Percentiles rank a stretch among this genome's conserved stretches.
Evolutionary conservation across 2,113 vertebrate genomes (phyloP).

Genomic region (Vulpes ferrilata): DNA sequence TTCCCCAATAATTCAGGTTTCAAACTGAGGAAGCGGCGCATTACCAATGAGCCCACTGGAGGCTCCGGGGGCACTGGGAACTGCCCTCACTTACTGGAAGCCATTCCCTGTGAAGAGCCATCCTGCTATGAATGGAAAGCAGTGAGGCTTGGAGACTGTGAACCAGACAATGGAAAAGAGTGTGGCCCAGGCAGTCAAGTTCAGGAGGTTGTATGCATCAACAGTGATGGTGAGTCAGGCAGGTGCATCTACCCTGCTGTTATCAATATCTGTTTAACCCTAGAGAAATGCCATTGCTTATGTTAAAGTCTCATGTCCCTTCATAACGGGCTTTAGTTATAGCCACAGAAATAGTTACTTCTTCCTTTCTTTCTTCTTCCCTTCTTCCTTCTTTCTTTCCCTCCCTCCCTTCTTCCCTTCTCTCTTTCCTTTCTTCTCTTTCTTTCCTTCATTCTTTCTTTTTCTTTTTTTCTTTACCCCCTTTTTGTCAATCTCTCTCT

Average conservation of each 20-base stretch:
- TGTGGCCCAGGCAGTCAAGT: conserved; percentile 94
- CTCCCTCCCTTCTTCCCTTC: neutral
- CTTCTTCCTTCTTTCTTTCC: neutral
- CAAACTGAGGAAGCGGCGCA: conserved; percentile 93
- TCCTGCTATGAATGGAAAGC: conserved; percentile 94
- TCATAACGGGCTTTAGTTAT: neutral
- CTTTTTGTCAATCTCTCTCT: rapidly evolving
- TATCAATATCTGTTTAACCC: neutral
- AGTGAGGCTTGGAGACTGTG: conserved; percentile 90
- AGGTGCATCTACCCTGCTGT: neutral
- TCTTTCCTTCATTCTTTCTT: neutral
- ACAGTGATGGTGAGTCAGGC: conserved; percentile 93
- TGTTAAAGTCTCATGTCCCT: neutral
- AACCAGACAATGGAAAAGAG: conserved; percentile 90
- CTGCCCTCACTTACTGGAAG: conserved; percentile 97
- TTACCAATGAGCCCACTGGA: conserved; percentile 93
- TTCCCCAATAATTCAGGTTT: conserved; percentile 89
- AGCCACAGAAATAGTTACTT: neutral
- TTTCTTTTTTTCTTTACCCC: rapidly evolving
- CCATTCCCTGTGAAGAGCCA: conserved; percentile 96
- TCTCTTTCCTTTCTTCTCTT: too few relatives aligned
- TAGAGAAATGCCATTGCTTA: neutral
- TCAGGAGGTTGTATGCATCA: conserved; percentile 91
- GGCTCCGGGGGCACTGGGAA: conserved; percentile 91
- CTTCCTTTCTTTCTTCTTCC: neutral